Evolutionary conservation across 1,140 invertebrate species (phyloP), one percentile per base, ranked within the genome.

Genomic region (Drosophila auraria): DNA sequence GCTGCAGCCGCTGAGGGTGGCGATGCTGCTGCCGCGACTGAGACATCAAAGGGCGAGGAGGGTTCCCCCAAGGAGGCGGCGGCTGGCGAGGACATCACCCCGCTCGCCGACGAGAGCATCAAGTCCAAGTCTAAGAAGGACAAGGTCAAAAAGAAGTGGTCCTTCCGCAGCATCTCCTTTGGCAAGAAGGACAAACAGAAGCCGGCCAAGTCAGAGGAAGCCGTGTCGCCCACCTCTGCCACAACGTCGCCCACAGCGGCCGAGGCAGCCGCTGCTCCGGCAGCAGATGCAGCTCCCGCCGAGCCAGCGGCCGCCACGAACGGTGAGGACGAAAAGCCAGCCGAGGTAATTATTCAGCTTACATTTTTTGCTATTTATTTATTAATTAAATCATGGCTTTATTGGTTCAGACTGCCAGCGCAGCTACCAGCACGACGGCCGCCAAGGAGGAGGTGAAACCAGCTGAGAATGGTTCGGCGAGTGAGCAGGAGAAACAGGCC

Each of bases 101-200:
- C 91, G 7, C 61, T 92, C 11, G 94, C 95, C 17, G 95, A 96
- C 78, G 95, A 96, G 30, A 94, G 93, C 87, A 81, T 91, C 57
- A 96, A 96, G 92, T 96, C 96, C 93, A 94, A 94, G 83, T 95
- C 95, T 81, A 97, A 97, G 93, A 96, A 97, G 92, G 96, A 97
- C 78, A 96, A 96, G 94, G 95, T 96, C 64, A 97, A 97, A 94
- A 97, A 97, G 94, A 97, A 97, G 94, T 97, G 96, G 96, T 97
- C 96, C 76, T 96, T 97, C 94, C 95, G 96, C 89, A 96, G 95
- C 83, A 96, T 97, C 93, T 97, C 96, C 83, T 97, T 97, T 93
- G 96, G 96, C 89, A 96, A 96, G 93, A 97, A 97, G 93, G 97
- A 97, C 86, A 97, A 97, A 94, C 96, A 95, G 74, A 97, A 97